These are phyloP conservation scores for Drosophila planitibia DNA, from an alignment of 2,888 invertebrate genomes.

Conservation along the genomic window DNA sequence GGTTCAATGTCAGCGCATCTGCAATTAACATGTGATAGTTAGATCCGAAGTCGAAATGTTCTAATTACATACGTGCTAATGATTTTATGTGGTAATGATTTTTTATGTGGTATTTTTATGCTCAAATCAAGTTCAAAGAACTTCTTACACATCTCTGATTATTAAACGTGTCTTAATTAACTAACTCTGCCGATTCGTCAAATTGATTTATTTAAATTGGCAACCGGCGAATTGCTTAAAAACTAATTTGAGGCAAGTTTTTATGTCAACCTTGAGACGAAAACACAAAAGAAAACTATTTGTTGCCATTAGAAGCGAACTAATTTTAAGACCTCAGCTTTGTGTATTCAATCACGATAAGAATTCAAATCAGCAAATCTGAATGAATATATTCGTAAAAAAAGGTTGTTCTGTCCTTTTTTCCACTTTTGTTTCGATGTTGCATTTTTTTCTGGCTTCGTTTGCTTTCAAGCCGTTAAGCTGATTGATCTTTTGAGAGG, in stretches of 20 bases:
- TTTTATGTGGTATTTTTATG: conserved; percentile 16
- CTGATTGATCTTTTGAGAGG: conserved; percentile 49
- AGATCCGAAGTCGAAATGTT: conserved; percentile 46
- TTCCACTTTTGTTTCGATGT: not conserved
- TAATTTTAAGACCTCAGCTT: conserved; percentile 26
- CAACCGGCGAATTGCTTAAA: conserved; percentile 28
- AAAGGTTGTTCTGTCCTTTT: not conserved
- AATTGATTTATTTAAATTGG: conserved; percentile 58
- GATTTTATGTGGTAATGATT: conserved; percentile 33
- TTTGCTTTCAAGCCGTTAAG: conserved; percentile 37
- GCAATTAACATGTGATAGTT: conserved; percentile 51
- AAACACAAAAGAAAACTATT: conserved; percentile 27
- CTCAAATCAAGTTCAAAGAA: conserved; percentile 52
- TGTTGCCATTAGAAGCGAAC: conserved; percentile 38
- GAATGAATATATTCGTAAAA: not conserved
- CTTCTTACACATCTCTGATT: conserved; percentile 33
- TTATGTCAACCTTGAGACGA: conserved; percentile 36
- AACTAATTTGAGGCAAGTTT: conserved; percentile 54
- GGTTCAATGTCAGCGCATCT: conserved; percentile 61
- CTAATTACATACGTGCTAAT: conserved; percentile 63
- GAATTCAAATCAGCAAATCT: not conserved
- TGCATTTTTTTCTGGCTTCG: conserved; percentile 13
- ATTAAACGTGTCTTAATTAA: conserved; percentile 41
- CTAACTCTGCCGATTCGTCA: conserved; percentile 18
- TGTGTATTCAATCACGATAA: conserved; percentile 14